Evolutionary conservation across 2,888 invertebrate species (phyloP).

Genomic region (Trissolcus japonicus): DNA sequence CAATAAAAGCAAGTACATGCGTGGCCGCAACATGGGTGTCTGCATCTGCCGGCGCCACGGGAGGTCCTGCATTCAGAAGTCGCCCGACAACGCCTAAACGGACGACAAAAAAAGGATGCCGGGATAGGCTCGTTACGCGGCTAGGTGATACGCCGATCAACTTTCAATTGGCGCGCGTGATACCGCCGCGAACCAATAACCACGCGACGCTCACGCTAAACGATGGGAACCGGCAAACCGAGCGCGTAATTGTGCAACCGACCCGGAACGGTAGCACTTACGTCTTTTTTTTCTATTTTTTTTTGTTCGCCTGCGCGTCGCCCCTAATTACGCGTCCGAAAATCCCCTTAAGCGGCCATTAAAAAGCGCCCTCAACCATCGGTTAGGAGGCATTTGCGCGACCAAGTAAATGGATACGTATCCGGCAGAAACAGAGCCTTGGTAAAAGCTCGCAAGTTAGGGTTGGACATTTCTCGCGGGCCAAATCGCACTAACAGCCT

Average conservation of each 20-base stretch:
- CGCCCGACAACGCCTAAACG: conserved; percentile 52
- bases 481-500: conserved; percentile 52
- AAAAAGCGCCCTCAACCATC: conserved; percentile 65
- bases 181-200: conserved; percentile 37
- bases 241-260: conserved; percentile 63
- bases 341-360: conserved; percentile 75
- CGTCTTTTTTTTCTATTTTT: conserved; percentile 27
- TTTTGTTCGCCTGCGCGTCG: conserved; percentile 24
- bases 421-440: conserved; percentile 42
- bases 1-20: conserved; percentile 65
- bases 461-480: conserved; percentile 49
- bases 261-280: conserved; percentile 52
- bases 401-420: conserved; percentile 59
- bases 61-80: conserved; percentile 53
- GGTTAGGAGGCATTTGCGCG: conserved; percentile 59
- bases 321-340: conserved; percentile 70
- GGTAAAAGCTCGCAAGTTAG: conserved; percentile 47
- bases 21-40: conserved; percentile 65
- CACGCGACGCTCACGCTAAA: conserved; percentile 5
- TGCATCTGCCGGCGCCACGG: conserved; percentile 70
- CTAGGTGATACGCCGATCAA: conserved; percentile 57
- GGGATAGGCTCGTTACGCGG: conserved; percentile 64
- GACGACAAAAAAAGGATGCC: conserved; percentile 48
- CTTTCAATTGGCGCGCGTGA: conserved; percentile 45
- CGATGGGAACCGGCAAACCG: conserved; percentile 40